Percentiles rank a stretch among this genome's conserved stretches.
Conservation (phyloP, 2,113 vertebrate genomes). For the Lampris megalopsis region DNA sequence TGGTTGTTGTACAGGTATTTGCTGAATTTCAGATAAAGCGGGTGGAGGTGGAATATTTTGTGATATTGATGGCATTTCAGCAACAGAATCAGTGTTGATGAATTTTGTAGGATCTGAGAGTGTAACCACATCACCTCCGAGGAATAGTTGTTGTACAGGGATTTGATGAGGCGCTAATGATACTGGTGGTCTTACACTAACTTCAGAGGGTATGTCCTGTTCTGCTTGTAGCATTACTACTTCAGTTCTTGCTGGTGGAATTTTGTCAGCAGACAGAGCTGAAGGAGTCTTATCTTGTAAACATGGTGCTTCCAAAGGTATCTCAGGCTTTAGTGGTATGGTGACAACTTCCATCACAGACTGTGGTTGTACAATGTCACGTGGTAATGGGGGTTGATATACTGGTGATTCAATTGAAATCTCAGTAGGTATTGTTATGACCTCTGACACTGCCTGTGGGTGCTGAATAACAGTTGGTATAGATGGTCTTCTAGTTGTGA, state of each 20-base stretch:
- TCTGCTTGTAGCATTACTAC: slow-evolving; percentile 41
- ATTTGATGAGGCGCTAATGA: slow-evolving; percentile 31
- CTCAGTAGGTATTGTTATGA: slow-evolving; percentile 10
- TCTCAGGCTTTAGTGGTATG: slow-evolving; percentile 23
- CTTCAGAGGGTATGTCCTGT: slow-evolving; percentile 22
- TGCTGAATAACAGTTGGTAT: slow-evolving; percentile 27
- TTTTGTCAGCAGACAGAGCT: slow-evolving; percentile 8
- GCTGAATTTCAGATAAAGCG: slow-evolving; percentile 10
- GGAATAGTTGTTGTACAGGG: slow-evolving; percentile 30
- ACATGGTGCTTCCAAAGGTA: slow-evolving; percentile 13
- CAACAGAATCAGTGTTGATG: neutral
- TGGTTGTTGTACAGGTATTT: slow-evolving; percentile 34
- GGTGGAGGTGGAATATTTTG: slow-evolving; percentile 32
- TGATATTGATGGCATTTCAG: slow-evolving; percentile 24
- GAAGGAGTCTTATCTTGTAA: slow-evolving; percentile 22
- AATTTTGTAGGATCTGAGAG: slow-evolving; percentile 20
- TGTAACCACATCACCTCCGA: slow-evolving; percentile 12
- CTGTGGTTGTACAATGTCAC: slow-evolving; percentile 42
- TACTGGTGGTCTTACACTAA: slow-evolving; percentile 20
- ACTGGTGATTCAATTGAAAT: slow-evolving; percentile 32
- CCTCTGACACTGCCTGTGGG: slow-evolving; percentile 10
- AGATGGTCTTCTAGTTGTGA: slow-evolving; percentile 21
- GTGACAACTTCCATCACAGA: slow-evolving; percentile 41
- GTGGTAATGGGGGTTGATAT: slow-evolving; percentile 34
- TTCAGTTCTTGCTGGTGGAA: slow-evolving; percentile 26